Percentiles rank a stretch among this genome's conserved stretches.
phyloP scores from a whole-genome alignment of 2,888 invertebrate genomes.

The Stramonita haemastoma region DNA sequence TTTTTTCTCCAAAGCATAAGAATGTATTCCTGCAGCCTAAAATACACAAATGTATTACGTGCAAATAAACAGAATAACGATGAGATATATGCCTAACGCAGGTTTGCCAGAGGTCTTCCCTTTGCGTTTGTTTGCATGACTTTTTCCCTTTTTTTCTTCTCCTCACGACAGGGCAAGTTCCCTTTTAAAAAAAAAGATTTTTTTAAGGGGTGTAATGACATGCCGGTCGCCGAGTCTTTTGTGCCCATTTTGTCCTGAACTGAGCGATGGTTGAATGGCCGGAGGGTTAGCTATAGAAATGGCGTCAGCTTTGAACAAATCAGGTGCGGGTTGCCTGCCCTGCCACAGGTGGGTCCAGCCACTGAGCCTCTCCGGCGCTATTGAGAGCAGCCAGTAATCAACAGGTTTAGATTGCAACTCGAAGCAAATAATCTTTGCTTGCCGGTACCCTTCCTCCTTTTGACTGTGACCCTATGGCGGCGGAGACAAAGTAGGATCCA shows the following conservation, averaged over 20 bases:
- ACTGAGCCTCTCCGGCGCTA: neutral
- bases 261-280: constrained; percentile 14
- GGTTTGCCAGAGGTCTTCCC: too few species aligned
- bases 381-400: neutral
- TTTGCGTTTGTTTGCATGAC: neutral
- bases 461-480: neutral
- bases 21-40: too few species aligned
- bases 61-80: too few species aligned
- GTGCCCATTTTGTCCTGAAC: constrained; percentile 11
- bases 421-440: constrained; percentile 15
- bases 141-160: neutral
- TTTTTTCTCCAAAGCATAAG: too few species aligned
- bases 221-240: neutral
- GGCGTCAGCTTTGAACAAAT: neutral
- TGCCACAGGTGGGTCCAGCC: neutral
- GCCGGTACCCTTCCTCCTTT: neutral
- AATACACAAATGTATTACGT: too few species aligned
- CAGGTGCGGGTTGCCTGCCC: neutral
- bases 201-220: neutral
- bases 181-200: neutral
- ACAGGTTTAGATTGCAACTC: neutral
- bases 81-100: too few species aligned
- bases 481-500: constrained; percentile 1
- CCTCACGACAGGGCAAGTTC: neutral
- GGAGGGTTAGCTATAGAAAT: neutral